Base-by-base conservation (phyloP, 2,888 invertebrate genomes). In the Cosmorhoe ocellata region DNA sequence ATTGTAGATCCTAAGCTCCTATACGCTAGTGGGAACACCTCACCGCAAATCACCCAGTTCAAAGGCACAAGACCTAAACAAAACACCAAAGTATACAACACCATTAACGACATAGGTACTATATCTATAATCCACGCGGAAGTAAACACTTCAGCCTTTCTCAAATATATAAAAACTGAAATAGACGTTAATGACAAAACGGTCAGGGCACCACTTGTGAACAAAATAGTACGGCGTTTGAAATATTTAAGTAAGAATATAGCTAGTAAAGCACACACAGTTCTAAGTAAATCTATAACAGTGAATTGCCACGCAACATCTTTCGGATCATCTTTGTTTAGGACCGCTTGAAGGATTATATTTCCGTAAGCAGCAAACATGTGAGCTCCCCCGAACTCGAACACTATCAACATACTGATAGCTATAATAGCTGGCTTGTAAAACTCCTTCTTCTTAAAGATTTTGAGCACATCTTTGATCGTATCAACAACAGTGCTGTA, bases 241-340 rank as follows among this genome's bases (percentile, higher is more conserved):
- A 76, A 84, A 43, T 76, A 79, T 65, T 89, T 90, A 0, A 90
- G 56, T 56, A 90, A 54, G 51, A 89, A 88, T 76, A 89, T 88
- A 40, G 89, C 92, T 9, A 93, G 56, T 14, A 93, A 85, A 0
- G 94, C 93, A 64, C 92, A 92, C 0, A 93, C 47, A 1, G 94
- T 87, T 38, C 95, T 85, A 0, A 94, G 82, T n/a, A 91, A 60
- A 57, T 95, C 95, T 58, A 95, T 91, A 2, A 93, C 79, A 11
- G 94, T 89, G 41, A 94, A 94, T 52, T 93, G 93, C 76, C 85
- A 88, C 4, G 83, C 77, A 0, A 90, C 88, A 14, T 89, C 82
- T 28, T 76, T 78, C 0, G 79, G 67, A 1, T 78, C 66, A 0
- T 68, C 55, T 58, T 88, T 89, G 27, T 87, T 66, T 40, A 90